Evolutionary conservation across 2,888 invertebrate genomes (phyloP).

Genomic region (Lepidochitona cinerea): DNA sequence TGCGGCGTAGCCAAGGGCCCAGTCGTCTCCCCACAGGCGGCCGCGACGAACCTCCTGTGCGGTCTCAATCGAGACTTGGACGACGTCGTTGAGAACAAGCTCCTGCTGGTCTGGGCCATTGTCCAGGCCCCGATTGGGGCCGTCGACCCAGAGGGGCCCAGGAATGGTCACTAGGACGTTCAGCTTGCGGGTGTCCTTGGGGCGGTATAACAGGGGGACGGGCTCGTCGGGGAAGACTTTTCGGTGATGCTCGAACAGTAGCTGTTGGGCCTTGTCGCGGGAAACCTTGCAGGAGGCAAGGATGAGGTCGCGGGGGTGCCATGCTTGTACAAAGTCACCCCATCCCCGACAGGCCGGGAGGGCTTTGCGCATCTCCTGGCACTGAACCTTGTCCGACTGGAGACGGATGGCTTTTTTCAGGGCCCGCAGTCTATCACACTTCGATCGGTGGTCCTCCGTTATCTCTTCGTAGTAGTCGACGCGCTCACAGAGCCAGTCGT

Average conservation of each 20-base stretch:
- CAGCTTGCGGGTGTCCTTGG: not conserved
- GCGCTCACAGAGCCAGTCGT: conserved; percentile 5
- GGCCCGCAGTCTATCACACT: not conserved
- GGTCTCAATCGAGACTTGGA: no score
- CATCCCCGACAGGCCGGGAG: not conserved
- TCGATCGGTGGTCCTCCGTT: not conserved
- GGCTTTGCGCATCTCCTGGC: not conserved
- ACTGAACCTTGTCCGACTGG: conserved; percentile 1
- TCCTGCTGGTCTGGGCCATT: no score
- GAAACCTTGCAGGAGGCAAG: not conserved
- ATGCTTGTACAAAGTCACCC: not conserved
- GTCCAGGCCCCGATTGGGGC: not conserved
- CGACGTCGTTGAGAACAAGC: no score
- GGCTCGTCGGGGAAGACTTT: not conserved
- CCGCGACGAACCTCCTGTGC: no score
- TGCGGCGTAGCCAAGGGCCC: no score
- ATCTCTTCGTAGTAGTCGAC: conserved; percentile 15
- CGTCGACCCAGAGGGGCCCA: no score
- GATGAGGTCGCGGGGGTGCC: not conserved
- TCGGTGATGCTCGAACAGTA: not conserved
- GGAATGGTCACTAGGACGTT: not conserved
- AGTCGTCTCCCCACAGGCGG: no score
- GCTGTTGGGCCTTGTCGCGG: not conserved
- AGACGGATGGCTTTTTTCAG: not conserved
- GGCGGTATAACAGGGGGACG: not conserved